Evolutionary conservation across 2,888 invertebrate species (phyloP), one percentile per base, ranked within the genome.

Genomic region (Coecobrya sp.): DNA sequence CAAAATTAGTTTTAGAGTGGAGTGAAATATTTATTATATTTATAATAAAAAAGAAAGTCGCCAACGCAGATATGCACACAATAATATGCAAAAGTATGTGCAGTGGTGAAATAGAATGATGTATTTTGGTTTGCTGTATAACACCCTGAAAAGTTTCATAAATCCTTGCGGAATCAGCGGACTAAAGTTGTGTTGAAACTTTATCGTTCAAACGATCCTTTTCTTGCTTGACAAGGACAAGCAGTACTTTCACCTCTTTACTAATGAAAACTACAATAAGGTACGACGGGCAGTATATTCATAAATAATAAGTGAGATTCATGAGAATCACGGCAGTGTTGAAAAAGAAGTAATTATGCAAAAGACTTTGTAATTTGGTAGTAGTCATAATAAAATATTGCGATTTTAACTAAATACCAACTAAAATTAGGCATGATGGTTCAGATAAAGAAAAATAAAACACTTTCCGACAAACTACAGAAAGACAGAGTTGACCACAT

Each of bases 161-260:
- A 19, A 62, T 62, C 62, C 62, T 62, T 19, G 62, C 22, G 22
- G 22, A 62, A 62, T 62, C 62, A 22, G 25, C 22, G 25, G 62
- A 62, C 62, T 25, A 62, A 22, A 62, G 19, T 62, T 62, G 22
- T 3, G 7, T 10, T 0, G 19, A 62, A 62, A 62, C 62, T 62
- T 62, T 62, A 62, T 55, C 55, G 13, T n/a, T 55, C 55, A 55
- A n/a, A 3, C 55, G 16, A 55, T 62, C 62, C 25, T 25, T 62
- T 62, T 62, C 62, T 10, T 22, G n/a, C 25, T 62, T 25, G 62
- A 62, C 62, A 62, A 62, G n/a, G 55, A 55, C 55, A 55, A n/a
- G 62, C 22, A 22, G 62, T 62, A 19, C 22, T 62, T 62, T 25
- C 25, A 62, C 62, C 62, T 25, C 13, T 62, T 62, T 62, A 22